Evolutionary conservation across 2,888 invertebrate species (phyloP).

Genomic region (Tetragonisca angustula): DNA sequence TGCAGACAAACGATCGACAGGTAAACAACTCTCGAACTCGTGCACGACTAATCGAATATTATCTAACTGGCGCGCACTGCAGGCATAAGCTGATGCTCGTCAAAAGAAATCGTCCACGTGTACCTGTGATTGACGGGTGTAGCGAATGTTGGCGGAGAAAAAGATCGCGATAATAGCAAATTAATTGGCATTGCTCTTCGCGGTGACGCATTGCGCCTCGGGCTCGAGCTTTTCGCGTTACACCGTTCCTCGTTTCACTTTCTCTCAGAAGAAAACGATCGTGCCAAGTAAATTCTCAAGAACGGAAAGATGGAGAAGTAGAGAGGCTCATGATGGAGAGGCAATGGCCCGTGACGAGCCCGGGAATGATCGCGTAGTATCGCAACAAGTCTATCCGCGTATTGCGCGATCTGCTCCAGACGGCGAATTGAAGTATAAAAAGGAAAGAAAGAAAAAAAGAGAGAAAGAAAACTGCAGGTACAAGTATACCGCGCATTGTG

Average conservation of each 20-base stretch:
- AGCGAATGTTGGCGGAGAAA: neutral
- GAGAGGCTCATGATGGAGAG: constrained; percentile 55
- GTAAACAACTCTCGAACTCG: neutral
- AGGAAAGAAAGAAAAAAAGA: too few species aligned
- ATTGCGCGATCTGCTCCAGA: constrained; percentile 29
- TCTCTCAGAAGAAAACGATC: constrained; percentile 66
- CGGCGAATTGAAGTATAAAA: neutral
- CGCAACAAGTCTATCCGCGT: constrained; percentile 53
- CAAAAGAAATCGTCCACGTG: constrained; percentile 9
- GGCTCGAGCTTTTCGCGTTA: constrained; percentile 19
- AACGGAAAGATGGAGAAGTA: constrained; percentile 23
- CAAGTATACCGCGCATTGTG: too few species aligned
- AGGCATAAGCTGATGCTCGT: neutral
- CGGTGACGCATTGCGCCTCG: constrained; percentile 23
- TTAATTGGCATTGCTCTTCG: constrained; percentile 56
- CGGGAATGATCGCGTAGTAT: constrained; percentile 39
- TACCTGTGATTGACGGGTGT: neutral
- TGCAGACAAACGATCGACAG: neutral
- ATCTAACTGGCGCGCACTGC: neutral
- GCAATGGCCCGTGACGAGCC: constrained; percentile 71
- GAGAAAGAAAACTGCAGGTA: too few species aligned
- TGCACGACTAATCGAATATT: neutral
- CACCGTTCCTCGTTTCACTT: constrained; percentile 65
- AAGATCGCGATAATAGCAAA: constrained; percentile 26
- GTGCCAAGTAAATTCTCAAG: constrained; percentile 30